Conservation (phyloP, 2,888 invertebrate genomes). For the Hypsopygia costalis region DNA sequence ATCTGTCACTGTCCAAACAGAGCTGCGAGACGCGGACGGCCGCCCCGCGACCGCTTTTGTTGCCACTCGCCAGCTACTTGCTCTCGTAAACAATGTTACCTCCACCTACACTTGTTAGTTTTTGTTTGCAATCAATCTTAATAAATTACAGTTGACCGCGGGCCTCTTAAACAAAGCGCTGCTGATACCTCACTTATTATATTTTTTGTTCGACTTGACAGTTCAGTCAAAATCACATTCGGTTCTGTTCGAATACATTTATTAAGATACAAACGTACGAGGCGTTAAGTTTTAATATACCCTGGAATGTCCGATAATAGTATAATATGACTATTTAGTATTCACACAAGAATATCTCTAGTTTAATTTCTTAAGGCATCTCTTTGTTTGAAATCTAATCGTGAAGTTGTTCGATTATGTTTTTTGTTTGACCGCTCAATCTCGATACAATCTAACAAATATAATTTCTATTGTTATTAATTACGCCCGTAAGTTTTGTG, state of each 20-base stretch:
- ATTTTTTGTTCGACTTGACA: conserved; percentile 3
- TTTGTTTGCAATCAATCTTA: conserved; percentile 11
- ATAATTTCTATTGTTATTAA: conserved; percentile 10
- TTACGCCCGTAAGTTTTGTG: conserved; percentile 6
- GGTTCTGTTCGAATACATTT: conserved; percentile 5
- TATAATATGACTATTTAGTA: background rate
- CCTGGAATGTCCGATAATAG: background rate
- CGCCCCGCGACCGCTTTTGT: background rate
- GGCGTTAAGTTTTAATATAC: background rate
- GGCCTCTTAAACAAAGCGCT: conserved; percentile 4
- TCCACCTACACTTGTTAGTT: conserved; percentile 7
- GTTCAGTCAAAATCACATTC: conserved; percentile 5
- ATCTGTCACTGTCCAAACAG: conserved; percentile 57
- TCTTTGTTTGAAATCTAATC: conserved; percentile 4
- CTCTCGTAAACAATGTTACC: conserved; percentile 2
- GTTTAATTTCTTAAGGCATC: background rate
- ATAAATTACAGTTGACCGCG: conserved; percentile 10
- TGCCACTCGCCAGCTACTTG: background rate
- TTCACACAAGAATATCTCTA: background rate
- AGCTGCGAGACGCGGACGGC: background rate
- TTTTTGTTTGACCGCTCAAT: conserved; percentile 3
- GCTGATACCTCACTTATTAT: background rate
- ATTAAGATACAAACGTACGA: background rate
- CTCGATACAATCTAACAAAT: conserved; percentile 4
- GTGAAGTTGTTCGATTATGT: conserved; percentile 3